Percentiles rank a stretch among this genome's conserved stretches.
These are phyloP conservation scores for Microcebus murinus DNA, from an alignment of 2,113 vertebrate species.

Conservation along the genomic window DNA sequence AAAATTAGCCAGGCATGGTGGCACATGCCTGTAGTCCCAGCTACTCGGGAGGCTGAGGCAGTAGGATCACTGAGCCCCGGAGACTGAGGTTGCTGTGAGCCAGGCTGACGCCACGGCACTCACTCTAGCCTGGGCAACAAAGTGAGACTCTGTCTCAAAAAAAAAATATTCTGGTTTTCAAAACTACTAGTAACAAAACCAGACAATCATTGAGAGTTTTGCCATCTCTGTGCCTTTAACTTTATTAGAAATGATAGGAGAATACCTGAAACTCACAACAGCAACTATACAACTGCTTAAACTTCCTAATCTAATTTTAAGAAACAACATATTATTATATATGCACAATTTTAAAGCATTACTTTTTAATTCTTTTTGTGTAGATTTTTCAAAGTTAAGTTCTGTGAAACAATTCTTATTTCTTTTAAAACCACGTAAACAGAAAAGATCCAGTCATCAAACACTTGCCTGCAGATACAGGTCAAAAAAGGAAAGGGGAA, in stretches of 20 bases:
- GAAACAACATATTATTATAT: background rate
- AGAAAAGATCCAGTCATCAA: background rate
- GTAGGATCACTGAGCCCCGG: no score
- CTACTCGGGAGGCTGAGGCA: no score
- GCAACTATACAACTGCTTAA: background rate
- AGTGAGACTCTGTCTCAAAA: no score
- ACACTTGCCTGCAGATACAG: background rate
- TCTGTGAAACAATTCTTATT: background rate
- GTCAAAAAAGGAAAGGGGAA: conserved; percentile 35
- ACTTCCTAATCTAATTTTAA: background rate
- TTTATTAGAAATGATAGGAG: background rate
- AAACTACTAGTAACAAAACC: background rate
- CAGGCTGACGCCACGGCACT: no score
- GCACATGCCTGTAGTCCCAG: no score
- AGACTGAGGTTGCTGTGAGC: no score
- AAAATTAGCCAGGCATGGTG: no score
- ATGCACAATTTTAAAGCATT: background rate
- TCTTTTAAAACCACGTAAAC: conserved; percentile 1
- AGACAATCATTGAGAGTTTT: background rate
- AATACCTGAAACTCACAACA: background rate
- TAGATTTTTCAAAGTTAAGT: background rate
- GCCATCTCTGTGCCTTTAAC: background rate
- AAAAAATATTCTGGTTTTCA: background rate
- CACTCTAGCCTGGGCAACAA: no score
- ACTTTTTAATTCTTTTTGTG: background rate